Evolutionary conservation across 2,888 invertebrate species (phyloP), one percentile per base, ranked within the genome.

Genomic region (Pandemis corylana): DNA sequence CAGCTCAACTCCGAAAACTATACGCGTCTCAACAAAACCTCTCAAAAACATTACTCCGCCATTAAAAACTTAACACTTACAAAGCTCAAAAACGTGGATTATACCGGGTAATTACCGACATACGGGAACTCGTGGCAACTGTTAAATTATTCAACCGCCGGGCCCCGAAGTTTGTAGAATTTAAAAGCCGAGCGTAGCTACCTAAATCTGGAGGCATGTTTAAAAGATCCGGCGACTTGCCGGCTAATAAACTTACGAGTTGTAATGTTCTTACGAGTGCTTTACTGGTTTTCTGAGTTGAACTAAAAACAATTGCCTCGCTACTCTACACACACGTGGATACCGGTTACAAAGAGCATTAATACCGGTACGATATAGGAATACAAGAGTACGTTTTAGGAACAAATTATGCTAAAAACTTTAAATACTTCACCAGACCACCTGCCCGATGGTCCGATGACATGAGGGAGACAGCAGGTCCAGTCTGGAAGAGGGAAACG

Each of bases 71-170:
- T 67, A 67, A 51, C 72, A 53, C 71, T 71, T 59, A 53, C 69
- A 69, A 9, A 53, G n/a, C 59, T 62, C 67, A 72, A 72, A 72
- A 72, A 67, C 61, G 7, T 68, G 61, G 66, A 69, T 78, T 78
- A 78, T 77, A 68, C 78, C 70, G 77, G 67, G 80, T 82, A 81
- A 82, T 82, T 80, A 79, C 81, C 79, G 76, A 73, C 77, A 77
- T 79, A 80, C 61, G 42, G 20, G 65, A 71, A 62, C 59, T 69
- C 67, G 49, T 20, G 59, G 76, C 71, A 76, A 75, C 81, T 78
- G 80, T 76, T 82, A 80, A 82, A 83, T 83, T 80, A 82, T 83
- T 82, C 83, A 76, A 76, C 73, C 71, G 77, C 77, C 75, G 79
- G 79, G 77, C 76, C 72, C 68, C 75, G 78, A 79, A 81, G 80